Base-by-base conservation (phyloP, 2,797 vertebrate species). In the Rallus crepitans region DNA sequence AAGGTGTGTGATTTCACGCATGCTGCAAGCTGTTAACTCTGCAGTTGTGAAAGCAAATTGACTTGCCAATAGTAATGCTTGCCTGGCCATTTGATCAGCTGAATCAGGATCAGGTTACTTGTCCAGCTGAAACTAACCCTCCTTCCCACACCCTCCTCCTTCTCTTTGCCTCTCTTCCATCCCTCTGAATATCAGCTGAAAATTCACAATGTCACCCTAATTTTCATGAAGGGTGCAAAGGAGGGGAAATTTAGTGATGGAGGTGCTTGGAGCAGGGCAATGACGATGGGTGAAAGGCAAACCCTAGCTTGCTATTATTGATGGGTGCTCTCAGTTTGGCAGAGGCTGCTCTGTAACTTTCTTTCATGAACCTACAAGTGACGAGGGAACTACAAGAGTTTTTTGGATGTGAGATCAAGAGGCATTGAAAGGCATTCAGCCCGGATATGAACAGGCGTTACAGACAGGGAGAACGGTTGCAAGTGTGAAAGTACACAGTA, bases 21-120 rank as follows among this genome's bases (percentile, higher is more conserved):
- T 45, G 72, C 71, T 73, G 35, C 3, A 6, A n/a, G 35, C 48
- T 31, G 57, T 56, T 75, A 48, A 31, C 48, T 57, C 31, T 48
- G 56, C 79, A 77, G 37, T 33, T 91, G 76, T 25, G 79, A 60
- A 89, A 94, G 61, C 1, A 1, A 60, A 11, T 20, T 47, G 45
- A 12, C 61, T 47, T 2, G 18, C 68, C 72, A 61, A 0, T 40
- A 31, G 56, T 91, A 40, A 57, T 71, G 82, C 79, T 88, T 80
- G 27, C 42, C 77, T 31, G 55, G 80, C 69, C 73, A 45, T 75
- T 83, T 76, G 77, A 82, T 95, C 87, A 18, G 61, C 50, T 71
- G 61, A 12, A 18, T 82, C 70, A 59, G 2, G 14, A 16, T 82
- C 73, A 59, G 2, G 16, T 94, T 94, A 28, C 82, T 47, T 55